These are phyloP conservation scores for Apus apus DNA, from an alignment of 2,113 vertebrate genomes.

Conservation along the genomic window DNA sequence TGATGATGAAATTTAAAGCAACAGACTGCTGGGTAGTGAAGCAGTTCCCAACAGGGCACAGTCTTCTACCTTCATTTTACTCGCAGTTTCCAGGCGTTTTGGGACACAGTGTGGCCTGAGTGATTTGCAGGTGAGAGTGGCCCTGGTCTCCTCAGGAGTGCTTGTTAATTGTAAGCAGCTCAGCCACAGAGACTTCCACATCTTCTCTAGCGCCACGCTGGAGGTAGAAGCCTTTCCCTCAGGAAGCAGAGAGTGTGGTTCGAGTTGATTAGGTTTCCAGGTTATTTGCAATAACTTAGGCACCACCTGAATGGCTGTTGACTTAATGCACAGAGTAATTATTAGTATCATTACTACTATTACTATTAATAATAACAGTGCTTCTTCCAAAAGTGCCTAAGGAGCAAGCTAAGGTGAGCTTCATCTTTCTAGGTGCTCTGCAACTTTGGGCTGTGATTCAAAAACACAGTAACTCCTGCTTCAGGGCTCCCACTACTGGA, in stretches of 20 bases:
- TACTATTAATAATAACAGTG: background rate
- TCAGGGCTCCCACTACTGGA: conserved; percentile 26
- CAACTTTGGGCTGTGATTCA: conserved; percentile 18
- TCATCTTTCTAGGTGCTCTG: background rate
- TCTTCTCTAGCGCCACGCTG: background rate
- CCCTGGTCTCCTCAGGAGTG: background rate
- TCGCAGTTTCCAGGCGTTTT: background rate
- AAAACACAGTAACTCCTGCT: conserved; percentile 20
- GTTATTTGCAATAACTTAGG: conserved; percentile 8
- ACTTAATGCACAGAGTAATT: background rate
- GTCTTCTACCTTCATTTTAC: background rate
- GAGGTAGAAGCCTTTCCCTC: background rate
- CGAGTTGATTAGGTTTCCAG: background rate
- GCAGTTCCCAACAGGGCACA: background rate
- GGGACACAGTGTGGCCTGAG: background rate
- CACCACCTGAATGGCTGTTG: conserved; percentile 5
- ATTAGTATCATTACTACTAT: conserved; percentile 26
- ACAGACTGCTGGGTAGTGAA: background rate
- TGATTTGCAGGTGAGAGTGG: background rate
- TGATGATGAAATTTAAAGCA: background rate
- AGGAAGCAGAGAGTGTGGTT: background rate
- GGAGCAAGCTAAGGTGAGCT: conserved; percentile 25
- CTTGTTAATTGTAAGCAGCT: background rate
- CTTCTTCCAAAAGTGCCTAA: conserved; percentile 28
- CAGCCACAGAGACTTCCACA: background rate